phyloP scores from a whole-genome alignment of 2,888 invertebrate species.

The Macrosoma leucophasiata region DNA sequence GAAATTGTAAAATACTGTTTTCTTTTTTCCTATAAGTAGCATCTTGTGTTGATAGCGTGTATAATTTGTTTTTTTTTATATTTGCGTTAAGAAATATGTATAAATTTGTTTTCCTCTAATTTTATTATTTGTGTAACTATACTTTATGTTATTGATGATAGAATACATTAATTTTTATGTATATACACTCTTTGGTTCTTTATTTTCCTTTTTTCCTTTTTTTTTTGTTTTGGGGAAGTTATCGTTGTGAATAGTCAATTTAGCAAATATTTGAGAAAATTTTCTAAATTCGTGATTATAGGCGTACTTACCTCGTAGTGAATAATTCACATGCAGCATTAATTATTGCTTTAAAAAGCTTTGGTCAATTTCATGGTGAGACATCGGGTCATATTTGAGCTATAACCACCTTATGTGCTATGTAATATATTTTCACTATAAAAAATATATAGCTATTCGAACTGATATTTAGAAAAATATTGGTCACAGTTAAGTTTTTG shows the following conservation, averaged over 20 bases:
- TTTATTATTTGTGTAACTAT: slow-evolving; percentile 74
- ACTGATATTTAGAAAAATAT: too few species aligned
- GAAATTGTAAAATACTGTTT: slow-evolving; percentile 71
- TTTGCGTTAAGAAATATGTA: slow-evolving; percentile 73
- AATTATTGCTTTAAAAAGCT: too few species aligned
- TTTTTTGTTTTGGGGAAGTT: slow-evolving; percentile 16
- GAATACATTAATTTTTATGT: slow-evolving; percentile 76
- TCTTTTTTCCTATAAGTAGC: slow-evolving; percentile 50
- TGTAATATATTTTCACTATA: too few species aligned
- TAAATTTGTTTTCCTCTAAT: slow-evolving; percentile 74
- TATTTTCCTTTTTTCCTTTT: slow-evolving; percentile 42
- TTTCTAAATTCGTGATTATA: slow-evolving; percentile 5
- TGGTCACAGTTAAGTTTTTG: too few species aligned
- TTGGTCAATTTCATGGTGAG: too few species aligned
- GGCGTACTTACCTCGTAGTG: slow-evolving; percentile 20
- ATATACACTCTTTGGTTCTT: slow-evolving; percentile 62
- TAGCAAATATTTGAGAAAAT: slow-evolving; percentile 23
- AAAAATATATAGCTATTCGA: too few species aligned
- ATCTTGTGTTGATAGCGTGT: slow-evolving; percentile 70
- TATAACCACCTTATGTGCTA: too few species aligned
- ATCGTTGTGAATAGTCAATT: slow-evolving; percentile 24
- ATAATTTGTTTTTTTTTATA: slow-evolving; percentile 70
- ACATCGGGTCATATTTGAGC: slow-evolving; percentile 5
- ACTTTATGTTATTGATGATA: slow-evolving; percentile 74
- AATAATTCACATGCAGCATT: too few species aligned